Evolutionary conservation across 2,888 invertebrate species (phyloP).

Genomic region (Epinotia demarniana): DNA sequence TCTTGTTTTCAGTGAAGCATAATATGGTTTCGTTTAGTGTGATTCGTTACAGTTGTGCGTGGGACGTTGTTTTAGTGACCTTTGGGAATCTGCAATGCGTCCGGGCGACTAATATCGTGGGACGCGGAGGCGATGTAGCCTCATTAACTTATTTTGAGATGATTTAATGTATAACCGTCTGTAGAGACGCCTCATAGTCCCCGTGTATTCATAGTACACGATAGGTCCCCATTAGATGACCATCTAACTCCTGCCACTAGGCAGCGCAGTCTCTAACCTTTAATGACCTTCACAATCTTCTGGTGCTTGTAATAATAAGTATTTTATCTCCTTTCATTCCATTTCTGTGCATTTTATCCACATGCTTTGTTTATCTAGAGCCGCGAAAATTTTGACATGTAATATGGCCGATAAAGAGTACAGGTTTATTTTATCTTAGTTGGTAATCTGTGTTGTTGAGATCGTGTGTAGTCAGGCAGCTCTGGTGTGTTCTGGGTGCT

Average conservation of each 20-base stretch:
- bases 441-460: conserved; percentile 33
- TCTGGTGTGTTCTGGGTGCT: conserved; percentile 10
- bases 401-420: conserved; percentile 32
- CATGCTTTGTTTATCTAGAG: conserved; percentile 41
- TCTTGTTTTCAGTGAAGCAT: conserved; percentile 77
- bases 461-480: conserved; percentile 31
- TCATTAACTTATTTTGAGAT: conserved; percentile 31
- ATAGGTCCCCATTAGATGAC: conserved; percentile 30
- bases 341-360: conserved; percentile 69
- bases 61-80: conserved; percentile 63
- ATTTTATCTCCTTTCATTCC: conserved; percentile 74
- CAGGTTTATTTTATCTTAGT: conserved; percentile 37
- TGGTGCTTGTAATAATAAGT: conserved; percentile 82
- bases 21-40: conserved; percentile 70
- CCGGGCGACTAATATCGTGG: conserved; percentile 55
- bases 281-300: conserved; percentile 70
- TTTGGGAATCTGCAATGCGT: conserved; percentile 83
- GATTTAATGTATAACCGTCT: conserved; percentile 31
- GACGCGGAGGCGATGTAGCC: conserved; percentile 25
- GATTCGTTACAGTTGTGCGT: conserved; percentile 67
- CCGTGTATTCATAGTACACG: conserved; percentile 29
- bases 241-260: conserved; percentile 25
- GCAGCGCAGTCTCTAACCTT: conserved; percentile 56
- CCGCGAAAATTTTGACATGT: conserved; percentile 31
- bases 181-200: conserved; percentile 29